phyloP scores from a whole-genome alignment of 2,797 vertebrate species.

The Acestrorhynchus altus region DNA sequence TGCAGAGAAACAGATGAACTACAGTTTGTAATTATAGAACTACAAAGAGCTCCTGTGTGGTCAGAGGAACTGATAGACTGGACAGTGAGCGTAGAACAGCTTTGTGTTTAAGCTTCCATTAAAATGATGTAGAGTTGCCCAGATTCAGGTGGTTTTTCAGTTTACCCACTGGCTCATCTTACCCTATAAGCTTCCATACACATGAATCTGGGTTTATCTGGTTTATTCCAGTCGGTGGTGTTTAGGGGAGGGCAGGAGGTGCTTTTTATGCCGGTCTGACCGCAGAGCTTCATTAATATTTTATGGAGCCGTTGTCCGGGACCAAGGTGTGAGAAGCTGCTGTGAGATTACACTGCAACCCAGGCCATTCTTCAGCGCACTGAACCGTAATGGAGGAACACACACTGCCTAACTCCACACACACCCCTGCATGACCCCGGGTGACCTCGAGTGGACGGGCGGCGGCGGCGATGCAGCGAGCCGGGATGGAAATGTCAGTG shows the following conservation, averaged over 20 bases:
- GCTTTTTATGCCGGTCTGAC: conserved; percentile 41
- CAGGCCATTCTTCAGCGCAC: conserved; percentile 51
- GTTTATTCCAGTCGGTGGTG: too few species aligned
- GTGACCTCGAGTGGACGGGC: neutral
- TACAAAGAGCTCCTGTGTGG: too few species aligned
- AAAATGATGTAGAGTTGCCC: too few species aligned
- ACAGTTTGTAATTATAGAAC: too few species aligned
- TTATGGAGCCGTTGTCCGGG: conserved; percentile 64
- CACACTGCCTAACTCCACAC: neutral
- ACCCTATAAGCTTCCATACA: too few species aligned
- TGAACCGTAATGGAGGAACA: conserved; percentile 29
- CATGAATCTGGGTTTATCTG: too few species aligned
- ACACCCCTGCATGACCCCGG: neutral
- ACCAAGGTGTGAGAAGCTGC: conserved; percentile 53
- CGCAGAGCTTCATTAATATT: conserved; percentile 64
- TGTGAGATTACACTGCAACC: conserved; percentile 48
- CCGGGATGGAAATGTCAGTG: neutral
- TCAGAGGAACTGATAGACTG: too few species aligned
- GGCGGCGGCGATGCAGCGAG: neutral
- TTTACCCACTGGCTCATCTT: too few species aligned
- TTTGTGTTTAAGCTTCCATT: too few species aligned
- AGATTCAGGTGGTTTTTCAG: too few species aligned
- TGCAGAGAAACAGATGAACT: too few species aligned
- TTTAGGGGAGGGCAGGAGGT: neutral
- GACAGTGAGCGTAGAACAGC: too few species aligned